Evolutionary conservation across 2,888 invertebrate genomes (phyloP).

Genomic region (Pyrocoelia pectoralis): DNA sequence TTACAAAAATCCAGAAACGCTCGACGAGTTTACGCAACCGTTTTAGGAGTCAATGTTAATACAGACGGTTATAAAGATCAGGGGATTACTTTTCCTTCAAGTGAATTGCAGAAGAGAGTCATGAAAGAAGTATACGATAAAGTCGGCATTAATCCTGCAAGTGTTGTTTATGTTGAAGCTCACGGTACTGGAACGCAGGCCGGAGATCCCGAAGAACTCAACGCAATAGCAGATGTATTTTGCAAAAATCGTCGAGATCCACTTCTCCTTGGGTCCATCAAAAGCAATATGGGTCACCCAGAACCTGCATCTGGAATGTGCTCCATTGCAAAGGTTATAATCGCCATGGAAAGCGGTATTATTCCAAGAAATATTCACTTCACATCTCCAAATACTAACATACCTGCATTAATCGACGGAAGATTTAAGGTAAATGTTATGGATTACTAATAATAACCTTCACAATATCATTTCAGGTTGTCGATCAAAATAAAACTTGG

Average conservation of each 20-base stretch:
- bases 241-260: slow-evolving; percentile 82
- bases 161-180: slow-evolving; percentile 93
- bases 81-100: slow-evolving; percentile 87
- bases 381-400: slow-evolving; percentile 84
- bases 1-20: slow-evolving; percentile 82
- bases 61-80: slow-evolving; percentile 92
- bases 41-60: slow-evolving; percentile 89
- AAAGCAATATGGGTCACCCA: slow-evolving; percentile 98
- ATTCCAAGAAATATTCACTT: slow-evolving; percentile 95
- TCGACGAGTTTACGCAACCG: slow-evolving; percentile 83
- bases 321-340: slow-evolving; percentile 87
- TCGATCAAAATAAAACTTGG: slow-evolving; percentile 83
- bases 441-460: neutral
- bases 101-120: slow-evolving; percentile 79
- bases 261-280: slow-evolving; percentile 92
- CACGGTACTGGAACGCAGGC: slow-evolving; percentile 98
- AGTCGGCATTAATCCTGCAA: slow-evolving; percentile 79
- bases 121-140: slow-evolving; percentile 89
- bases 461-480: slow-evolving; percentile 63
- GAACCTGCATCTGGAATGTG: slow-evolving; percentile 94
- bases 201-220: slow-evolving; percentile 98
- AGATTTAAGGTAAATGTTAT: slow-evolving; percentile 71
- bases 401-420: slow-evolving; percentile 89
- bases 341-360: slow-evolving; percentile 92
- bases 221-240: slow-evolving; percentile 91